Conservation (phyloP, 2,888 invertebrate species). For the Euspilapteryx auroguttella region DNA sequence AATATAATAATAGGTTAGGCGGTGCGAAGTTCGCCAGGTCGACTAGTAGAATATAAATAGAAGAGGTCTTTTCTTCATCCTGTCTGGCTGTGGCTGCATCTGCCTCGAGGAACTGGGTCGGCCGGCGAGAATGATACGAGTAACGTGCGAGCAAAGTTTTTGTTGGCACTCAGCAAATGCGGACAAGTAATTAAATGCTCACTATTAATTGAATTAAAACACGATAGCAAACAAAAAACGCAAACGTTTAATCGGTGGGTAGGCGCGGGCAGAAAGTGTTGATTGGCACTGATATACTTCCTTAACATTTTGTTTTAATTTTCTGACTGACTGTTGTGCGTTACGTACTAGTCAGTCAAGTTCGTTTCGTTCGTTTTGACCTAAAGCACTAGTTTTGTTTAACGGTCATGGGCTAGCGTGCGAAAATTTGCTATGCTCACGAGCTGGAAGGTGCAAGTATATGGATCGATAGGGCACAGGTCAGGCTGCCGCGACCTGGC, state of each 20-base stretch:
- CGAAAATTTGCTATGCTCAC: slow-evolving; percentile 3
- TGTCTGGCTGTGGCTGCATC: slow-evolving; percentile 26
- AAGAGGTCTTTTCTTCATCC: no score
- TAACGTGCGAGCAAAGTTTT: slow-evolving; percentile 20
- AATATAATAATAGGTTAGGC: no score
- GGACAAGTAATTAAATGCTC: no score
- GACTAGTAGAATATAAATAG: no score
- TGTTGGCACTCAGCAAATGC: slow-evolving; percentile 24
- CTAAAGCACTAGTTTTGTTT: no score
- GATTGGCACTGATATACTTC: no score
- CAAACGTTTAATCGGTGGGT: slow-evolving; percentile 9
- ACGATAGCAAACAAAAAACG: slow-evolving; percentile 11
- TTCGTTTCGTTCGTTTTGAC: no score
- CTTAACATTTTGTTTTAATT: no score
- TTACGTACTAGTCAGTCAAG: no score
- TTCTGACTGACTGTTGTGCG: no score
- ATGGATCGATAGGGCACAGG: slow-evolving; percentile 48
- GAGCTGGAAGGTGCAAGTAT: slow-evolving; percentile 15
- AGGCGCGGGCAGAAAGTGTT: slow-evolving; percentile 4
- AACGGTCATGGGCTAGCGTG: slow-evolving; percentile 3
- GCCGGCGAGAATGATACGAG: slow-evolving; percentile 1
- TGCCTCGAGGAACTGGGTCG: slow-evolving; percentile 31
- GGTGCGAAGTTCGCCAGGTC: no score
- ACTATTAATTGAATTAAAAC: slow-evolving; percentile 49
- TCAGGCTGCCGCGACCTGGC: slow-evolving; percentile 33